Conservation (phyloP, 2,888 invertebrate species). For the Buathra laborator region DNA sequence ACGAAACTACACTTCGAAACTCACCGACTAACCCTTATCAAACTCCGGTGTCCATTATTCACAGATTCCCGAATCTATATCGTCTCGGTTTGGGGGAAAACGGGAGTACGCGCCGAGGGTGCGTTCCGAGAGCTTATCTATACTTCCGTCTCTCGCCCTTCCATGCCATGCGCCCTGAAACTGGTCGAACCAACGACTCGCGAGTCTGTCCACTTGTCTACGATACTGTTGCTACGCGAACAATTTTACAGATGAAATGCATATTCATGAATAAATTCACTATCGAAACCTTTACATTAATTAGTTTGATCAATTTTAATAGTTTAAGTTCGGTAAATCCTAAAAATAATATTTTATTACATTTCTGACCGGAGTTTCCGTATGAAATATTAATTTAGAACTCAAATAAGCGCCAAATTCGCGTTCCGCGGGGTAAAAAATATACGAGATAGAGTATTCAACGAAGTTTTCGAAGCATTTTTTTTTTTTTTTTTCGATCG, state of each 20-base stretch:
- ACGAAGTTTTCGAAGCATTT: too few species aligned
- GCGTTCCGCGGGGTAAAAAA: too few species aligned
- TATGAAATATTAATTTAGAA: too few species aligned
- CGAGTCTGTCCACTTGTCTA: constrained; percentile 21
- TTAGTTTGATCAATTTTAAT: too few species aligned
- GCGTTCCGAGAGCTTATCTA: constrained; percentile 48
- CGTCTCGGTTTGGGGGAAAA: constrained; percentile 65
- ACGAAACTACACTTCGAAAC: constrained; percentile 42
- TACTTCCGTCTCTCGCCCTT: background rate
- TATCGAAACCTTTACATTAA: background rate
- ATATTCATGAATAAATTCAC: background rate
- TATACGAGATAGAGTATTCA: too few species aligned
- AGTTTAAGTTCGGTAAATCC: too few species aligned
- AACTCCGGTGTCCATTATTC: constrained; percentile 82
- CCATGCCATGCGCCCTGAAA: background rate
- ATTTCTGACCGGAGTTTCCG: too few species aligned
- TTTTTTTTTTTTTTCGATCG: too few species aligned
- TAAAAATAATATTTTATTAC: too few species aligned
- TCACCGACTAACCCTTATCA: constrained; percentile 78
- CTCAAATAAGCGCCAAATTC: too few species aligned
- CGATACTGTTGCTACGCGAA: constrained; percentile 32
- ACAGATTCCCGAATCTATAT: constrained; percentile 80
- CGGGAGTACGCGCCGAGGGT: constrained; percentile 64
- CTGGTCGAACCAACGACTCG: constrained; percentile 14
- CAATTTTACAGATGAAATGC: background rate